Conservation (phyloP, 2,888 invertebrate genomes). For the Tenthredo scrophulariae region DNA sequence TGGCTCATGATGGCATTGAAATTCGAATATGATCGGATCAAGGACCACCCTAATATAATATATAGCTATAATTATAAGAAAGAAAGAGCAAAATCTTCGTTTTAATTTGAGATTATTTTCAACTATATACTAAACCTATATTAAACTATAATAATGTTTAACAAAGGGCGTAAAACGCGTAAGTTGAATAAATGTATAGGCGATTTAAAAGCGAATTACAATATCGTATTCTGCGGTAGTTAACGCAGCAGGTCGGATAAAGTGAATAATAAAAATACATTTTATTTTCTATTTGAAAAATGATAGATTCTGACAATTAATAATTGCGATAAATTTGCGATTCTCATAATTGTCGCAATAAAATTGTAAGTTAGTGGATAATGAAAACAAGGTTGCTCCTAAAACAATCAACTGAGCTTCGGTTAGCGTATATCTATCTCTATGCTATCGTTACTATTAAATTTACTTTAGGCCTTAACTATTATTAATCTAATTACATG, state of each 20-base stretch:
- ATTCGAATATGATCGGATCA: too few species aligned
- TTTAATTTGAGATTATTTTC: background rate
- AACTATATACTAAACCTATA: background rate
- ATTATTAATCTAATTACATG: background rate
- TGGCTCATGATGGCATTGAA: too few species aligned
- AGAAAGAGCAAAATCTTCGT: background rate
- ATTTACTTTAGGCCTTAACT: background rate
- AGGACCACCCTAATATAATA: too few species aligned
- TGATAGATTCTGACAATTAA: background rate
- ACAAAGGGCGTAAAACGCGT: slow-evolving; percentile 1
- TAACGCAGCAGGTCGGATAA: background rate
- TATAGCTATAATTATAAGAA: background rate
- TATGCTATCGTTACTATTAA: slow-evolving; percentile 5
- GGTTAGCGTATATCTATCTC: slow-evolving; percentile 68
- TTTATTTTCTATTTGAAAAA: background rate
- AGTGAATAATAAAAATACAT: background rate
- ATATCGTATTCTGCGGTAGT: background rate
- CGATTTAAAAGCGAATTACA: background rate
- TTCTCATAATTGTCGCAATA: background rate
- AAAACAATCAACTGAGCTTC: slow-evolving; percentile 77
- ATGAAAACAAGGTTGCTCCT: slow-evolving; percentile 65
- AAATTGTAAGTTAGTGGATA: slow-evolving; percentile 41
- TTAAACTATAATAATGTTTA: background rate
- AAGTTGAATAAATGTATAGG: background rate
- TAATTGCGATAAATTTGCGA: background rate